phyloP scores from a whole-genome alignment of 2,113 vertebrate species.

The Ceratotherium simum region DNA sequence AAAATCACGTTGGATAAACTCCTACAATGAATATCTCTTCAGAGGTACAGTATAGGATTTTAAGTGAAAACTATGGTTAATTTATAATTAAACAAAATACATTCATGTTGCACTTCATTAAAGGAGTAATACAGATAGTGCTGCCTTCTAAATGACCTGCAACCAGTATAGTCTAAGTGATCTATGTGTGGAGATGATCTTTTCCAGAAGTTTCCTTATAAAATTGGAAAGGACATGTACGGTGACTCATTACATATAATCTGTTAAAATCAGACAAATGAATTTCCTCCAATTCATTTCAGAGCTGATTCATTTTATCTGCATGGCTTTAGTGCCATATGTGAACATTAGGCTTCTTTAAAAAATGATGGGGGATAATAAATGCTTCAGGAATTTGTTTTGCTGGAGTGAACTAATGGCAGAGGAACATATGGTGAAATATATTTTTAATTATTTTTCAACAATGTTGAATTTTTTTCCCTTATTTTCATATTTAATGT shows the following conservation, averaged over 20 bases:
- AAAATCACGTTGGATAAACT: conserved; percentile 69
- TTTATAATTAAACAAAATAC: conserved; percentile 38
- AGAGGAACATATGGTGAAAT: conserved; percentile 88
- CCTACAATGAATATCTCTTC: conserved; percentile 68
- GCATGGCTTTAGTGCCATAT: conserved; percentile 79
- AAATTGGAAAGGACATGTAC: neutral
- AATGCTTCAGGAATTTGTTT: conserved; percentile 87
- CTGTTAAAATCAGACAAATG: conserved; percentile 81
- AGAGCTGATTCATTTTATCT: conserved; percentile 85
- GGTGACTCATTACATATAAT: conserved; percentile 76
- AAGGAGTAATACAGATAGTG: neutral
- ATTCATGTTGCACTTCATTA: conserved; percentile 39
- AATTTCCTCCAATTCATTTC: conserved; percentile 82
- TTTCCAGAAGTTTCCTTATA: conserved; percentile 63
- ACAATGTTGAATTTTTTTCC: conserved; percentile 86
- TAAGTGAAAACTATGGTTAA: conserved; percentile 71
- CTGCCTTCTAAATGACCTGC: conserved; percentile 15
- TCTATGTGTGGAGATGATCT: conserved; percentile 3
- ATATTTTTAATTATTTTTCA: conserved; percentile 92
- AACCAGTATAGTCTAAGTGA: neutral
- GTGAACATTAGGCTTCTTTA: conserved; percentile 86
- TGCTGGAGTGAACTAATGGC: conserved; percentile 84
- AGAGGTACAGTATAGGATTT: conserved; percentile 67
- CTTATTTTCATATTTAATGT: conserved; percentile 88
- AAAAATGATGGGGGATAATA: conserved; percentile 87